Percentiles rank a stretch among this genome's conserved stretches.
Conservation (phyloP, 2,113 vertebrate species). For the Craseonycteris thonglongyai region DNA sequence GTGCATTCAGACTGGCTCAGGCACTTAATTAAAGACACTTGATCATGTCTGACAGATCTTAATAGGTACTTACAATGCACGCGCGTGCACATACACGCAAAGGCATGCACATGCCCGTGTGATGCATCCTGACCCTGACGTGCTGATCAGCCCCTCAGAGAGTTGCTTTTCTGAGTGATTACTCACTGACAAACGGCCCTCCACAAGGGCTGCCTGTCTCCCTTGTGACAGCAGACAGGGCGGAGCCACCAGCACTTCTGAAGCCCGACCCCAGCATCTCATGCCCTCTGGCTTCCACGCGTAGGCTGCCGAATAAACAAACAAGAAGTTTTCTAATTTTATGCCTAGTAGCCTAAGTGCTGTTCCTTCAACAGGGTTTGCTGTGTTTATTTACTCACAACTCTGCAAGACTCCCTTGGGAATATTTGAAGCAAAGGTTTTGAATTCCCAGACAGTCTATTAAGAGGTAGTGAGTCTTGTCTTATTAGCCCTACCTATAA, state of each 20-base stretch:
- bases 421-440: background rate
- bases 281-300: background rate
- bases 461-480: slow-evolving; percentile 35
- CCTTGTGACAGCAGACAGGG: background rate
- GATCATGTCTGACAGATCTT: slow-evolving; percentile 46
- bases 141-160: slow-evolving; percentile 29
- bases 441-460: background rate
- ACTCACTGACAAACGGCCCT: slow-evolving; percentile 34
- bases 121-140: background rate
- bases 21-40: slow-evolving; percentile 6
- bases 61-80: slow-evolving; percentile 22
- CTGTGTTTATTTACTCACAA: slow-evolving; percentile 42
- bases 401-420: background rate
- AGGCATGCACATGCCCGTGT: background rate
- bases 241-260: background rate
- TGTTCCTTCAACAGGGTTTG: background rate
- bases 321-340: slow-evolving; percentile 30
- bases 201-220: background rate
- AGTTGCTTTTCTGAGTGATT: slow-evolving; percentile 56
- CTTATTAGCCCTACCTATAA: slow-evolving; percentile 27
- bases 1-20: background rate
- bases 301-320: slow-evolving; percentile 33
- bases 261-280: background rate
- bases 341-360: background rate
- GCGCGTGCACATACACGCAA: background rate